Percentiles rank a stretch among this genome's conserved stretches.
Conservation (phyloP, 2,797 vertebrate genomes). For the Sebastes cheni region DNA sequence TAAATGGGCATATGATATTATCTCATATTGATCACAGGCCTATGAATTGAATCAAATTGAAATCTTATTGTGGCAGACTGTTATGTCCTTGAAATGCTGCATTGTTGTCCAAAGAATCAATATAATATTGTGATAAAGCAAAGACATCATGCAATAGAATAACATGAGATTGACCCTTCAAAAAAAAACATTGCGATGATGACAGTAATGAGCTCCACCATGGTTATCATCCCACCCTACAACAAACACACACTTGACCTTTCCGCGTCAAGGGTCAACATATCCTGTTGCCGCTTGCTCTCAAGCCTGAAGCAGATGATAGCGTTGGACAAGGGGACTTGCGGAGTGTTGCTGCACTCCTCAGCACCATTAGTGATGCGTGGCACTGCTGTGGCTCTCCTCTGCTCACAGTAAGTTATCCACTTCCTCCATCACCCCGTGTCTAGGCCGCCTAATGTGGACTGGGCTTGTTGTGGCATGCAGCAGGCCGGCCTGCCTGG, state of each 20-base stretch:
- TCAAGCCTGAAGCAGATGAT: slow-evolving; percentile 10
- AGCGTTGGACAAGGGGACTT: background rate
- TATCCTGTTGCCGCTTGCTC: background rate
- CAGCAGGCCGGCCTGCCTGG: slow-evolving; percentile 2
- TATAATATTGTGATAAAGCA: too few relatives aligned
- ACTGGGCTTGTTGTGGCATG: slow-evolving; percentile 34
- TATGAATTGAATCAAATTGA: too few relatives aligned
- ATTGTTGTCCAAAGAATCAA: too few relatives aligned
- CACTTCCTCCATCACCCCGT: slow-evolving; percentile 23
- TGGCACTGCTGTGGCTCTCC: slow-evolving; percentile 7
- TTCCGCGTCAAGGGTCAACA: background rate
- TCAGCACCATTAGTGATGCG: slow-evolving; percentile 16
- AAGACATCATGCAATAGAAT: too few relatives aligned
- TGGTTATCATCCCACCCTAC: background rate
- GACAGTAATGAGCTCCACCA: background rate
- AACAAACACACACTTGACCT: background rate
- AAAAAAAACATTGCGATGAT: too few relatives aligned
- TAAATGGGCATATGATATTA: too few relatives aligned
- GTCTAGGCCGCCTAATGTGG: slow-evolving; percentile 27
- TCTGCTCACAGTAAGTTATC: slow-evolving; percentile 23
- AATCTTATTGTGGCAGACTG: too few relatives aligned
- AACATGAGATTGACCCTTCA: too few relatives aligned
- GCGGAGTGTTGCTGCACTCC: slow-evolving; percentile 13
- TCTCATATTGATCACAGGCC: too few relatives aligned
- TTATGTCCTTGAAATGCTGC: accelerated